Percentiles rank a stretch among this genome's conserved stretches.
phyloP scores from a whole-genome alignment of 1,140 invertebrate species.

The Steinernema feltiae region DNA sequence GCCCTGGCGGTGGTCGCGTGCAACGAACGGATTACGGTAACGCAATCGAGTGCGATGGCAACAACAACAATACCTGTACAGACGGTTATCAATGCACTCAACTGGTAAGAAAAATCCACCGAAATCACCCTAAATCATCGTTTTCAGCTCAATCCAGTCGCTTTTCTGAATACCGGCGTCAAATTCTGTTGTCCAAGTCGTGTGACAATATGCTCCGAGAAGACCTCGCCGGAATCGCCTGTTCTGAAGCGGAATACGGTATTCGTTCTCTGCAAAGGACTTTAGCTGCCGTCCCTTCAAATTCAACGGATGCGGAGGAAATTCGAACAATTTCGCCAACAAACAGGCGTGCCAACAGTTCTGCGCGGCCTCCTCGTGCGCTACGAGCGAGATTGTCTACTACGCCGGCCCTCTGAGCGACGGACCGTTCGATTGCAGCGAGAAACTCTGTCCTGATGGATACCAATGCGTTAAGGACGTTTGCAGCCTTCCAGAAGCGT shows the following conservation, averaged over 20 bases:
- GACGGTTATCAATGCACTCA: not conserved
- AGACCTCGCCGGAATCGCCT: conserved; percentile 9
- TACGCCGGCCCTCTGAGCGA: conserved; percentile 16
- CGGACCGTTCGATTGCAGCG: conserved; percentile 31
- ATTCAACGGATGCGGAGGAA: conserved; percentile 32
- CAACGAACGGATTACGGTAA: not conserved
- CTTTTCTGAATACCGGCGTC: not conserved
- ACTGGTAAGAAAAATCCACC: conserved; percentile 4
- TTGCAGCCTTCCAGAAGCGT: conserved; percentile 26
- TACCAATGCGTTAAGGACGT: conserved; percentile 23
- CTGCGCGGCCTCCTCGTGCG: conserved; percentile 27
- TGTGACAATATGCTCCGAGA: conserved; percentile 14
- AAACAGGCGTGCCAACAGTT: conserved; percentile 27
- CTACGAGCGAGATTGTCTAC: conserved; percentile 25
- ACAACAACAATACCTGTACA: not conserved
- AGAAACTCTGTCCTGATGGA: conserved; percentile 25
- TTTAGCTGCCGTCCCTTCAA: conserved; percentile 28
- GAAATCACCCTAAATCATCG: not conserved
- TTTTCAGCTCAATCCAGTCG: conserved; percentile 12
- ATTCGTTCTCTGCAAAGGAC: conserved; percentile 20
- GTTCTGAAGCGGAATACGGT: conserved; percentile 17
- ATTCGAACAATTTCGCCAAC: conserved; percentile 31
- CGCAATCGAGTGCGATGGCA: not conserved
- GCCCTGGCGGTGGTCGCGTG: conserved; percentile 3
- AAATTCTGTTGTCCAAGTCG: conserved; percentile 4